These are phyloP conservation scores for Aphyosemion australe DNA, from an alignment of 2,113 vertebrate species.

Conservation along the genomic window DNA sequence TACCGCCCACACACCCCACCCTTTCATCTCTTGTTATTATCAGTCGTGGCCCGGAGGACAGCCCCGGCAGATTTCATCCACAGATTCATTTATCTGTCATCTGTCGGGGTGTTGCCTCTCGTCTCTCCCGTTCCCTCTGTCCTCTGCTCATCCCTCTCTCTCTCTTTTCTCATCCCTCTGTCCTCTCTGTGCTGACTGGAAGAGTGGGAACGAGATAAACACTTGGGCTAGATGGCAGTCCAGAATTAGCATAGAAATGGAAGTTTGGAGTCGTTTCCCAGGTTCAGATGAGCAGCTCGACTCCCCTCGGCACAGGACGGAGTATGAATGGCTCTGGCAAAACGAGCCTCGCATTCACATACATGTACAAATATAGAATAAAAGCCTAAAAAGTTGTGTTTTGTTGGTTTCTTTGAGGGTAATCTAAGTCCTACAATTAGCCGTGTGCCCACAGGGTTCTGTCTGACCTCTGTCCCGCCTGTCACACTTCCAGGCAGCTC, in stretches of 20 bases:
- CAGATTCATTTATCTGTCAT: conserved; percentile 76
- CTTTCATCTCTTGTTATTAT: conserved; percentile 72
- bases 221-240: conserved; percentile 64
- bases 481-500: conserved; percentile 19
- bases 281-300: conserved; percentile 72
- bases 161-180: conserved; percentile 31
- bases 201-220: conserved; percentile 65
- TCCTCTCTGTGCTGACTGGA: conserved; percentile 41
- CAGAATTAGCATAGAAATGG: conserved; percentile 79
- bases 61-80: conserved; percentile 66
- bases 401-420: conserved; percentile 2
- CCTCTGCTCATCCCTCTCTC: conserved; percentile 45
- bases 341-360: conserved; percentile 4
- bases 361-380: conserved; percentile 1
- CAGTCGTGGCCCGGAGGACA: conserved; percentile 68
- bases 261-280: conserved; percentile 73
- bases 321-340: conserved; percentile 28
- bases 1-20: conserved; percentile 42
- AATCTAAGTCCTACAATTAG: not conserved
- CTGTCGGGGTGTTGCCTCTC: conserved; percentile 66
- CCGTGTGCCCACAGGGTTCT: not conserved
- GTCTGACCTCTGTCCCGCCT: conserved; percentile 25
- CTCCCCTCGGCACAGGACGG: conserved; percentile 56
- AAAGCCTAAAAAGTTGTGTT: not conserved
- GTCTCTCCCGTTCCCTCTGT: conserved; percentile 36